phyloP scores from a whole-genome alignment of 1,140 invertebrate genomes.

The Brachionus koreanus region DNA sequence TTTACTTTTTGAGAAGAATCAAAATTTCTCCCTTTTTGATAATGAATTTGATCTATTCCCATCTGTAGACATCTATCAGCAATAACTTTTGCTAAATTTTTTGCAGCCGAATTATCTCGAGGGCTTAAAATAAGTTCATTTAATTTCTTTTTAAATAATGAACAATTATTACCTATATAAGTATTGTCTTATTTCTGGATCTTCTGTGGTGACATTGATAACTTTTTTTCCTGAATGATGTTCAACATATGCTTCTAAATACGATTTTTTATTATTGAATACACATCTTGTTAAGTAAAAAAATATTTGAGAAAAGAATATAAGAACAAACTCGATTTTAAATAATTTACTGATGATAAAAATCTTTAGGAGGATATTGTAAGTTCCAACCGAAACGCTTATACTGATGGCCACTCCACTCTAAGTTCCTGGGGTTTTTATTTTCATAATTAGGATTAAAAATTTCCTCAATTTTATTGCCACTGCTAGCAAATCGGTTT shows the following conservation, averaged over 20 bases:
- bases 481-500: background rate
- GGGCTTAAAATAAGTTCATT: background rate
- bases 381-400: conserved; percentile 27
- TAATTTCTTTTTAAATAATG: background rate
- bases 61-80: conserved; percentile 4
- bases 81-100: conserved; percentile 17
- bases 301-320: background rate
- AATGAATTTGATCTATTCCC: conserved; percentile 25
- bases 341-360: conserved; percentile 32
- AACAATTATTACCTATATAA: conserved; percentile 23
- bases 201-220: conserved; percentile 4
- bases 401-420: conserved; percentile 28
- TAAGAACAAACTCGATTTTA: background rate
- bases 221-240: conserved; percentile 28
- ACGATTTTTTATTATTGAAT: background rate
- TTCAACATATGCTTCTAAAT: conserved; percentile 24
- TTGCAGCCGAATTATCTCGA: conserved; percentile 1
- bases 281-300: background rate
- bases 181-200: conserved; percentile 28
- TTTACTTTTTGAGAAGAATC: conserved; percentile 21
- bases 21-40: background rate
- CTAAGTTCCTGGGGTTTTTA: conserved; percentile 25
- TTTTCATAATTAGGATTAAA: conserved; percentile 22
- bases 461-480: background rate
- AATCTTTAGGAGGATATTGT: conserved; percentile 43